phyloP scores from a whole-genome alignment of 2,113 vertebrate genomes.

The Emydura subglobosa region DNA sequence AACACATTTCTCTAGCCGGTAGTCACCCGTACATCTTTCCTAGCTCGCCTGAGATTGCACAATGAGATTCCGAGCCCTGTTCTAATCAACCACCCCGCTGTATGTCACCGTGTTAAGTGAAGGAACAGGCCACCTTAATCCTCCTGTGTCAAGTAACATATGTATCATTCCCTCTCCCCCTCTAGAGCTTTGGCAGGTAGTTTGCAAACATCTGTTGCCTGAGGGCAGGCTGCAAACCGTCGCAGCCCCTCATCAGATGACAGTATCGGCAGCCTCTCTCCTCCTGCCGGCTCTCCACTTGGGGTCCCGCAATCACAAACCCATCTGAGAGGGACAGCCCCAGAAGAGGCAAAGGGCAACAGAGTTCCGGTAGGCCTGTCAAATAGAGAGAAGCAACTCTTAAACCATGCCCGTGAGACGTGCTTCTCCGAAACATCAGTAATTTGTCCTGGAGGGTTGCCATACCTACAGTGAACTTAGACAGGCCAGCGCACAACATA shows the following conservation, averaged over 20 bases:
- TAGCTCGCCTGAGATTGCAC: not conserved
- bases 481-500: conserved; percentile 42
- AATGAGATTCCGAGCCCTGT: not conserved
- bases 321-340: not conserved
- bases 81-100: not conserved
- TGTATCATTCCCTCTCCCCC: not conserved
- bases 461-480: conserved; percentile 68
- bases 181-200: conserved; percentile 19
- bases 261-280: not conserved
- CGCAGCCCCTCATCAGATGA: conserved; percentile 32
- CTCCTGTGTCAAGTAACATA: conserved; percentile 36
- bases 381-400: not conserved
- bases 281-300: conserved; percentile 40
- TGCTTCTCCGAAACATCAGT: conserved; percentile 26
- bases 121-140: conserved; percentile 33
- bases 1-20: not conserved
- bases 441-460: conserved; percentile 59
- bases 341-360: not conserved
- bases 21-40: not conserved
- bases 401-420: not conserved
- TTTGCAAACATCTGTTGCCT: conserved; percentile 22
- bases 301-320: not conserved
- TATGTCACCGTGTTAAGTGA: conserved; percentile 20
- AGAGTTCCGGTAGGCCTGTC: not conserved
- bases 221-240: conserved; percentile 2